phyloP scores from a whole-genome alignment of 2,888 invertebrate genomes.

The Eubasilissa splendida region DNA sequence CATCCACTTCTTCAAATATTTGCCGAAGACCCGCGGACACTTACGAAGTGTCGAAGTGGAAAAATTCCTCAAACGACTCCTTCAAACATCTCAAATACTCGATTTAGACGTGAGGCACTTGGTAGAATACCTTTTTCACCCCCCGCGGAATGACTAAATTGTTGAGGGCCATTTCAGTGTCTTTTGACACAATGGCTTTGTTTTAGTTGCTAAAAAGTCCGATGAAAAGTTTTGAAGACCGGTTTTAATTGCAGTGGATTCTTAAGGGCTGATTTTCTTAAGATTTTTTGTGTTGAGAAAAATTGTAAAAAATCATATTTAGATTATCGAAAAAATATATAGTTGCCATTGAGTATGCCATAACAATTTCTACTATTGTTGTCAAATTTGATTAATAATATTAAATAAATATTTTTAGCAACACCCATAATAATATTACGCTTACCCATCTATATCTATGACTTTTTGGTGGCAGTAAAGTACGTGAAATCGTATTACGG shows the following conservation, averaged over 20 bases:
- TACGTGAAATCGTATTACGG: too few relatives aligned
- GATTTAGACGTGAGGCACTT: not conserved
- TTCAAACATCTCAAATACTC: constrained; percentile 6
- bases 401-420: too few relatives aligned
- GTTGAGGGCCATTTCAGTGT: too few relatives aligned
- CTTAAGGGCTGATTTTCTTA: constrained; percentile 15
- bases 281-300: not conserved
- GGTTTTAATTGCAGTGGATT: constrained; percentile 18
- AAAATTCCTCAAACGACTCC: constrained; percentile 36
- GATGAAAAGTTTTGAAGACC: not conserved
- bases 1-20: constrained; percentile 54
- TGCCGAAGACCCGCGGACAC: constrained; percentile 53
- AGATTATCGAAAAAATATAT: too few relatives aligned
- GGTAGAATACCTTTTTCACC: not conserved
- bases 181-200: not conserved
- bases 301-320: too few relatives aligned
- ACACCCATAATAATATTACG: too few relatives aligned
- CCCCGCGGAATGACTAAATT: not conserved
- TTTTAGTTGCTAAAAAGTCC: not conserved
- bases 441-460: too few relatives aligned
- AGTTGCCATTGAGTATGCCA: too few relatives aligned
- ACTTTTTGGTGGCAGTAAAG: too few relatives aligned
- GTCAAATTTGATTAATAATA: too few relatives aligned
- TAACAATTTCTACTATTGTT: too few relatives aligned
- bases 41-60: constrained; percentile 55